These are phyloP conservation scores for Vespertilio murinus DNA, from an alignment of 2,797 vertebrate genomes.

Conservation along the genomic window DNA sequence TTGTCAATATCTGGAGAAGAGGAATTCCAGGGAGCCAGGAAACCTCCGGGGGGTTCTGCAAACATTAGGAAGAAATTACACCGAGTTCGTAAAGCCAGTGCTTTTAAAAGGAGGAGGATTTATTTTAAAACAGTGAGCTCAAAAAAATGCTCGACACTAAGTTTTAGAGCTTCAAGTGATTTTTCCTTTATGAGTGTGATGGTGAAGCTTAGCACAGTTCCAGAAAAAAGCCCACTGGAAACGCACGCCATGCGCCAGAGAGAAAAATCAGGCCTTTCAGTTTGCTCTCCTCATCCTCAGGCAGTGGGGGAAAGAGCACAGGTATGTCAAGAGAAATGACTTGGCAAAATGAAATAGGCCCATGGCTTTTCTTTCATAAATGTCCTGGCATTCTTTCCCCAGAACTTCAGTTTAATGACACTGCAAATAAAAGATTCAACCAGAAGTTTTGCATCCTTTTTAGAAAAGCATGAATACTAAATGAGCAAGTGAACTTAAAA, in stretches of 20 bases:
- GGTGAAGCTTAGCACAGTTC: not conserved
- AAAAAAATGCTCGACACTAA: conserved; percentile 10
- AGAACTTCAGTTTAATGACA: not conserved
- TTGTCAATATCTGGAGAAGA: conserved; percentile 28
- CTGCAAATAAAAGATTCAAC: not conserved
- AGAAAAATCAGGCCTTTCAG: not conserved
- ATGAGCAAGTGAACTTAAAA: not conserved
- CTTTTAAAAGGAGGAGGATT: not conserved
- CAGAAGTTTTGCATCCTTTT: not conserved
- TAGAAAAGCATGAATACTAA: not conserved
- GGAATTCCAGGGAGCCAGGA: not conserved
- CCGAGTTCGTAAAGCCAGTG: not conserved
- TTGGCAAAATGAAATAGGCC: not conserved
- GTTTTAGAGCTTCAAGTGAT: not conserved
- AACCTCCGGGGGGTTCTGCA: not conserved
- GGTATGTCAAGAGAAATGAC: not conserved
- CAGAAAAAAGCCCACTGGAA: not conserved
- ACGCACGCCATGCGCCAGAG: not conserved
- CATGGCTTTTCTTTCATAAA: not conserved
- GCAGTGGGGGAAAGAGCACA: not conserved
- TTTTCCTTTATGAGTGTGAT: not conserved
- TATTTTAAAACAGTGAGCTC: conserved; percentile 24
- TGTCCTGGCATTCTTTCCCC: not conserved
- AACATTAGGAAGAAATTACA: not conserved
- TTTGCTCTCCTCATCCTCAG: not conserved